Conservation (phyloP, 1,140 invertebrate species). For the Hestina assimilis region DNA sequence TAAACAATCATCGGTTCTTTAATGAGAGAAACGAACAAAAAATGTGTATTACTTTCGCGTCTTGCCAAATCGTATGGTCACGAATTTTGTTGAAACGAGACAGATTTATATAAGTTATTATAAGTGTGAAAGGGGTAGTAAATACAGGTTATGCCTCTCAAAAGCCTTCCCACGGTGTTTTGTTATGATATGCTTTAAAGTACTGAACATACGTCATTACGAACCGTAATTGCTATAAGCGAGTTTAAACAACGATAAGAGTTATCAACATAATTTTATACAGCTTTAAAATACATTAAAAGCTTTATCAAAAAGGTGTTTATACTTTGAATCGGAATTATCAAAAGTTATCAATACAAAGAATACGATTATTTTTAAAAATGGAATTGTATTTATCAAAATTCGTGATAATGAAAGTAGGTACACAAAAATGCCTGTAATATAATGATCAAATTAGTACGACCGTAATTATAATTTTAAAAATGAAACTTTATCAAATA, state of each 20-base stretch:
- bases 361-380: too few species aligned
- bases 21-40: constrained; percentile 21
- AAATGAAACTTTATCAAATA: too few species aligned
- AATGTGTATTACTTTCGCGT: constrained; percentile 27
- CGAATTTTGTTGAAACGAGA: constrained; percentile 48
- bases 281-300: not conserved
- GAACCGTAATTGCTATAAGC: constrained; percentile 5
- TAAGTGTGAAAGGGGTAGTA: constrained; percentile 24
- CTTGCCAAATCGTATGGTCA: constrained; percentile 52
- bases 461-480: too few species aligned
- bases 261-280: constrained; percentile 1
- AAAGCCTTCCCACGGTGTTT: constrained; percentile 45
- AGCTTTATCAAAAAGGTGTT: too few species aligned
- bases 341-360: too few species aligned
- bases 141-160: constrained; percentile 33
- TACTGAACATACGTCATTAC: constrained; percentile 23
- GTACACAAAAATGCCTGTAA: too few species aligned
- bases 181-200: constrained; percentile 34
- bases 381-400: too few species aligned
- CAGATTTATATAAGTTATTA: constrained; percentile 14
- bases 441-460: too few species aligned
- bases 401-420: too few species aligned
- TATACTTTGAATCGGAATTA: too few species aligned
- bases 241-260: constrained; percentile 7
- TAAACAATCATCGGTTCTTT: constrained; percentile 14